Evolutionary conservation across 1,140 invertebrate species (phyloP), one percentile per base, ranked within the genome.

Genomic region (Lepidurus arcticus): DNA sequence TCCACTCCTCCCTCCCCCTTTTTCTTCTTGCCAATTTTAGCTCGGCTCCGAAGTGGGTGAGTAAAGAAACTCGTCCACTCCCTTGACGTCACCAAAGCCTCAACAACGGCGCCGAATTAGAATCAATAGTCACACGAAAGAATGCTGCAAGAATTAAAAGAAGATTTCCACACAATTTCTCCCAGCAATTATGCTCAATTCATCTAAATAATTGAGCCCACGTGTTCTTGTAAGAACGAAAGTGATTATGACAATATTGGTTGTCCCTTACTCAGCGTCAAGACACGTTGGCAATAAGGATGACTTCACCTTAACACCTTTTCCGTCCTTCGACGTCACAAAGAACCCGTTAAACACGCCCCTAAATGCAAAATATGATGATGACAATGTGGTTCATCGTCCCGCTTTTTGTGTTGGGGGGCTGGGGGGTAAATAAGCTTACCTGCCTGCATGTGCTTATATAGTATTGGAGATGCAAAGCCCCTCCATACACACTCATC

Each of bases 21-120:
- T 65, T 21, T 21, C 53, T 8, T 65, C 21, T 65, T 1, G 53
- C 53, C 53, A 65, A 65, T 65, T 65, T 65, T 65, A 65, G 53
- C 53, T 21, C 53, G 16, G 53, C 5, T 16, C 53, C n/a, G 8
- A 65, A 65, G n/a, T 65, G 53, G 53, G 53, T 13, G 13, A 65
- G 13, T 65, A 65, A 65, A 21, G 21, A 65, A 21, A 13, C 53
- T 9, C 53, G 53, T 65, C 21, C 21, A 65, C 53, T 65, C 13
- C 34, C 16, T 65, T 65, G 53, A 65, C 53, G 53, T 65, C 53
- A 65, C 53, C 16, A 16, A 65, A 21, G 7, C 7, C 3, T 65
- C 53, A 65, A 21, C 53, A 65, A 21, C 53, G 53, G 53, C 53
- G 53, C 53, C 53, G 53, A 65, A 65, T 65, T 65, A 65, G 53